Base-by-base conservation (phyloP, 1,140 invertebrate genomes). In the Drosophila obscura region DNA sequence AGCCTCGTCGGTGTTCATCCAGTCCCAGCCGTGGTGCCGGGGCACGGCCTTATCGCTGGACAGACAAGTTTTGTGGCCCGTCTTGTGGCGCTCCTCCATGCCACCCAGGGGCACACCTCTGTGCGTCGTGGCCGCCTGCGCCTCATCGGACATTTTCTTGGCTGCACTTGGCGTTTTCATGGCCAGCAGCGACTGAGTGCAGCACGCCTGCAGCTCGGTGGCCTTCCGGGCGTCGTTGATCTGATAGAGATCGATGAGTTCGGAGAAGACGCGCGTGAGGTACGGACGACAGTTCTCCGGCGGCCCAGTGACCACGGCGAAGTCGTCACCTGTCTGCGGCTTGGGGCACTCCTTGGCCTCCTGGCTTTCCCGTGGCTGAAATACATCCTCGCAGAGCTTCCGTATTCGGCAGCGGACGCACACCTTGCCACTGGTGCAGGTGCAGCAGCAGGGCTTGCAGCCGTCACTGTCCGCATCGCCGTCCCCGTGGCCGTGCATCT, bases 351-450 rank as follows among this genome's bases (percentile, higher is more conserved):
- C 46, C 31, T 60, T 43, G 6, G 2, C 2, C 0, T 56, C 41
- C 3, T 24, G 8, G 5, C 2, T 4, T 48, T 6, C 9, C 8
- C 11, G 35, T 39, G 35, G 4, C 9, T 73, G 22, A 4, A 89
- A 91, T 1, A 91, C 55, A n/a, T 90, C 76, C 3, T 41, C 72
- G 35, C 84, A 81, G 1, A 82, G 26, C 5, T 67, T 61, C 0
- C 76, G 72, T 11, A 90, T 80, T 26, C 90, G 82, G 9, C 90
- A 91, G 59, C 90, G 85, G 0, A 77, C 71, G 45, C 90, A 91
- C 0, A 61, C 3, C 9, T 68, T 74, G 6, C 52, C 73, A n/a
- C 8, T 19, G 6, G 65, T 53, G 35, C 81, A 90, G 3, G 77
- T 90, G 49, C 90, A 91, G 7, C 73, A 52, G 15, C 80, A 78